Evolutionary conservation across 2,797 vertebrate species (phyloP), one percentile per base, ranked within the genome.

Genomic region (Cuculus canorus): DNA sequence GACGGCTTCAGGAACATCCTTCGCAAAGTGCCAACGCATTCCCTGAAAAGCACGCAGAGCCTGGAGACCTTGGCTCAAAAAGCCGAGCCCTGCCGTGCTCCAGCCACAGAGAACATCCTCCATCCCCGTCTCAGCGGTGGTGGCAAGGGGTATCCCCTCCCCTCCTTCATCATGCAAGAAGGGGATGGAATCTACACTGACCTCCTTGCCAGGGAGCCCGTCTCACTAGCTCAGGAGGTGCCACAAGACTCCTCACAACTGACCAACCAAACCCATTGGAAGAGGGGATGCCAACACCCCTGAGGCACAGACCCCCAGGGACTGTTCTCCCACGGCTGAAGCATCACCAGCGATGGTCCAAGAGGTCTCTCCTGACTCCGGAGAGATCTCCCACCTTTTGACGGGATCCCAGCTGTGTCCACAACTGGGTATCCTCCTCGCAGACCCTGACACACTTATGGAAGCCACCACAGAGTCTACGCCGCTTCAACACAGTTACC

Each of bases 291-390:
- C n/a, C 47, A 35, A 23, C 41, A 54, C 5, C 27, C 25, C 9
- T 2, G 25, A 47, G 9, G 24, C 33, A 54, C 2, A 2, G 41
- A 47, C 32, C 57, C 28, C 39, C 0, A 1, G 35, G 30, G 11
- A 30, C 61, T 54, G 24, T 11, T 68, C 66, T 64, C 43, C 70
- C 2, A 1, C 3, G 56, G 33, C 52, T 39, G 61, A 24, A 37
- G 54, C 71, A 68, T 53, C 43, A 32, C 66, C 41, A 35, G 39
- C 79, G 39, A 32, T 2, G 32, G 57, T 5, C 52, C 24, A 37
- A 80, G 45, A n/a, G 43, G 73, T 39, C 63, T 50, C 73, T 79
- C 43, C 39, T 17, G 19, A 75, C 45, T 10, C 7, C 59, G 45
- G 66, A 59, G 59, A 30, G n/a, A 54, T 54, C 21, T 86, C 64